Evolutionary conservation across 2,888 invertebrate species (phyloP), one percentile per base, ranked within the genome.

Genomic region (Stomorhina lunata): DNA sequence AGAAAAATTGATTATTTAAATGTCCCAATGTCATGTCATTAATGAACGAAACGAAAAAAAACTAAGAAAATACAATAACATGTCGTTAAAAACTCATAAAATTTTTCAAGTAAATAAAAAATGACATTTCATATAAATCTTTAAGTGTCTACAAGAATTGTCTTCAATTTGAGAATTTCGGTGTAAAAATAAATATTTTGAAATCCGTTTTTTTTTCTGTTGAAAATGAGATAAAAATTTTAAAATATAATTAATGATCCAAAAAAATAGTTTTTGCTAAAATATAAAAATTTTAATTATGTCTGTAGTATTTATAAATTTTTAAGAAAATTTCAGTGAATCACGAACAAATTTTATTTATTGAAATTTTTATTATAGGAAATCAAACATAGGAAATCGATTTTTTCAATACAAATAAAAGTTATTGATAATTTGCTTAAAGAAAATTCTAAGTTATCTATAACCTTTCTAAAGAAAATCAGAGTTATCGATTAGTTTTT

Each of bases 1-100:
- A 43, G 63, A 53, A 63, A 53, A 27, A 71, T 59, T 76, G 48
- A 72, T 68, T 15, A 2, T 57, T 55, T 79, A 40, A 68, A 75
- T 79, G 65, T 63, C 69, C 63, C 59, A 81, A 68, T 78, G 81
- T 81, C 81, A 77, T 77, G 61, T 65, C 76, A 43, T 59, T 68
- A 50, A 59, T 73, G 59, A 50, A 48, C 9, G 22, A 34, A 34
- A 68, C 4, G 2, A n/a, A 32, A 34, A 1, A 37, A 53, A n/a
- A n/a, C n/a, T n/a, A n/a, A n/a, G n/a, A n/a, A n/a, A n/a, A n/a
- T n/a, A n/a, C n/a, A 53, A 37, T 40, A 55, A 66, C 17, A 43
- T 69, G 75, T 79, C 65, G 48, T 79, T 79, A 59, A 75, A 75
- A 65, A 65, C 37, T 73, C 81, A 68, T 72, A 66, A 72, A 78